Evolutionary conservation across 2,888 invertebrate species (phyloP).

Genomic region (Sturmia bella): DNA sequence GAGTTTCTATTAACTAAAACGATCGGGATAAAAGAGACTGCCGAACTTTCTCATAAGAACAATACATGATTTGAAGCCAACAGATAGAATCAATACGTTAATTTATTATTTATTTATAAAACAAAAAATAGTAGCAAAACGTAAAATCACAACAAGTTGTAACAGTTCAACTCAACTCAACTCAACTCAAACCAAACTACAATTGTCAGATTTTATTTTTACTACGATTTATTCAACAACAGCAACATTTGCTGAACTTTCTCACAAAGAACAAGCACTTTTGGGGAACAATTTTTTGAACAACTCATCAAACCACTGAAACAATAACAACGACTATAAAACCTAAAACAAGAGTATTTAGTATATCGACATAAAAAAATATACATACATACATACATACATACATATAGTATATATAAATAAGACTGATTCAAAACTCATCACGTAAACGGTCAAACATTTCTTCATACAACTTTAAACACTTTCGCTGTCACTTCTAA

Average conservation of each 20-base stretch:
- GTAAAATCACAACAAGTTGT: slow-evolving; percentile 13
- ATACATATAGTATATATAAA: no score
- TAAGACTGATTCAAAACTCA: slow-evolving; percentile 54
- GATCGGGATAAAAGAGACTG: neutral
- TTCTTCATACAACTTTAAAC: neutral
- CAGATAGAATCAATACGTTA: slow-evolving; percentile 41
- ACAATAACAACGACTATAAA: slow-evolving; percentile 64
- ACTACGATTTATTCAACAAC: neutral
- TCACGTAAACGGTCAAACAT: slow-evolving; percentile 6
- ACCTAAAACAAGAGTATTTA: neutral
- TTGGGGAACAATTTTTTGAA: slow-evolving; percentile 48
- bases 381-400: slow-evolving; percentile 4
- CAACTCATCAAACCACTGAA: slow-evolving; percentile 34
- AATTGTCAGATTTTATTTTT: slow-evolving; percentile 6
- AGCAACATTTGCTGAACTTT: slow-evolving; percentile 6
- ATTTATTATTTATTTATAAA: slow-evolving; percentile 51
- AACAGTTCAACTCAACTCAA: neutral
- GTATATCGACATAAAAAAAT: slow-evolving; percentile 9
- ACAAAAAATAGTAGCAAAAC: slow-evolving; percentile 7
- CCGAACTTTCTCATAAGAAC: slow-evolving; percentile 16
- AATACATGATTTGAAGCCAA: slow-evolving; percentile 15
- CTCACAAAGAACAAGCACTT: slow-evolving; percentile 16
- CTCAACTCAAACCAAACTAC: slow-evolving; percentile 15
- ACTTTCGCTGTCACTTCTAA: slow-evolving; percentile 7
- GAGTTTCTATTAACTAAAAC: slow-evolving; percentile 2